Evolutionary conservation across 2,113 vertebrate genomes (phyloP), one percentile per base, ranked within the genome.

Genomic region (Tympanuchus pallidicinctus): DNA sequence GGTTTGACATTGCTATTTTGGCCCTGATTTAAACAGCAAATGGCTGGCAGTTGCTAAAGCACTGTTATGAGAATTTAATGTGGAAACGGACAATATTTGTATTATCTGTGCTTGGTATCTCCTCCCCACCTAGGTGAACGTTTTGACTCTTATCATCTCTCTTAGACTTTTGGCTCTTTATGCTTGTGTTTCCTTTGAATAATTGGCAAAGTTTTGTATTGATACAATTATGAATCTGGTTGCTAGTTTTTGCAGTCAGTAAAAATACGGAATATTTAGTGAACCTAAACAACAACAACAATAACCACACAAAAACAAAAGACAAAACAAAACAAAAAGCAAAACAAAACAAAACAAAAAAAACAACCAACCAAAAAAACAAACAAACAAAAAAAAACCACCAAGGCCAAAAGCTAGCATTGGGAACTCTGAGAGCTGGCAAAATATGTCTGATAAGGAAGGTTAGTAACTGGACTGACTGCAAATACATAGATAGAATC

Each of bases 11-110:
- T 18, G 28, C 25, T 88, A 40, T 71, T 71, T 61, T 72, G 28
- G 47, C 43, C 79, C 90, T 74, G 52, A 64, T 88, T 92, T 86
- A 65, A 83, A 57, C n/a, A 73, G 36, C 24, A 79, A 92, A 72
- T 82, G 36, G 8, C 81, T 48, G 92, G 40, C 59, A 86, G 17
- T 22, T 92, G n/a, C 47, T 75, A 42, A 38, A 32, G 28, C 27
- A 76, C 20, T 36, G 27, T 65, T 11, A 27, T 34, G 48, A 71
- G 17, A 21, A 34, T 80, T 86, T 80, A 30, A 36, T 21, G 54
- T 7, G 77, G 38, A 47, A 21, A 52, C 11, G 45, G 38, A 15
- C 30, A 77, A 38, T 59, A 52, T n/a, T 59, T 70, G 21, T 59
- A 8, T 43, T 76, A 54, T 54, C 11, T 32, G 13, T 56, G 10